These are phyloP conservation scores for Tenualosa ilisha DNA, from an alignment of 2,797 vertebrate species.

Conservation along the genomic window DNA sequence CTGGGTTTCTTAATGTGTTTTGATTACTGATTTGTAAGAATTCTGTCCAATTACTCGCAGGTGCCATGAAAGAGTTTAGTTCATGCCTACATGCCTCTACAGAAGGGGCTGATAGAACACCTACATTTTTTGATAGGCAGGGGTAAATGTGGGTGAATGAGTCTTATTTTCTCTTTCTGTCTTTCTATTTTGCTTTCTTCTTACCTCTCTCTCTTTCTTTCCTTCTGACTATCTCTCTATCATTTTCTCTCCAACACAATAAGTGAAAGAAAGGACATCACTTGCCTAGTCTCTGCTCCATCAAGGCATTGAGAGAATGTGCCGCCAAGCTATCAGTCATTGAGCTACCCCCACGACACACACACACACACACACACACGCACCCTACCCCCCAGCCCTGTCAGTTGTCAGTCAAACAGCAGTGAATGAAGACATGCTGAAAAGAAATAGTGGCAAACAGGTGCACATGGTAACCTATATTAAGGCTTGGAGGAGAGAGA, in stretches of 20 bases:
- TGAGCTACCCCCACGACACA: not conserved
- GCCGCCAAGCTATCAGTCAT: constrained; percentile 4
- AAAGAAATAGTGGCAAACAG: constrained; percentile 1
- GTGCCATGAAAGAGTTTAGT: constrained; percentile 35
- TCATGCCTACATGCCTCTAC: constrained; percentile 51
- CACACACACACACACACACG: not conserved
- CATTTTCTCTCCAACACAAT: not conserved
- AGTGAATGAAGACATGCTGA: constrained; percentile 3
- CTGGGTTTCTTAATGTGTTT: constrained; percentile 50
- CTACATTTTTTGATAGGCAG: not conserved
- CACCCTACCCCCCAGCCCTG: not conserved
- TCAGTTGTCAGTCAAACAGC: constrained; percentile 17
- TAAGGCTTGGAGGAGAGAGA: not conserved
- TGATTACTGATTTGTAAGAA: constrained; percentile 58
- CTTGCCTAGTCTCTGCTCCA: not conserved
- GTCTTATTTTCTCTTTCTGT: not conserved
- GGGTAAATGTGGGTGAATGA: not conserved
- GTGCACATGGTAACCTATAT: not conserved
- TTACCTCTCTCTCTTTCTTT: not conserved
- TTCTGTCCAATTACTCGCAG: constrained; percentile 43
- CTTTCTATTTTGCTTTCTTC: not conserved
- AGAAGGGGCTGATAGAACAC: not conserved
- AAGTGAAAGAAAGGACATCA: not conserved
- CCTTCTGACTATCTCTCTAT: not conserved
- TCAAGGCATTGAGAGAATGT: not conserved